Base-by-base conservation (phyloP, 2,888 invertebrate species). In the Helleia helle region DNA sequence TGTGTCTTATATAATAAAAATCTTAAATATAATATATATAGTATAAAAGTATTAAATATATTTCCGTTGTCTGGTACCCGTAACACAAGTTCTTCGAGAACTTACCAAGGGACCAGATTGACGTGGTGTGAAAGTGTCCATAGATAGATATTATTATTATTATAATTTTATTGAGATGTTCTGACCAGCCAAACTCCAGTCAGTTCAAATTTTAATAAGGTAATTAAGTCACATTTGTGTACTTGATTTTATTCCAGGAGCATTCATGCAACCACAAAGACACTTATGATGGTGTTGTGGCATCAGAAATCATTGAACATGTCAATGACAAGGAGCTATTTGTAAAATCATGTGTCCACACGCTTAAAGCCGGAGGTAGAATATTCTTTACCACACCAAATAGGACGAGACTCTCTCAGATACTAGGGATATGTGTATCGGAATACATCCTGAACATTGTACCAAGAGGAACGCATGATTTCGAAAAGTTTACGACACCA, bases 301-400 rank as follows among this genome's bases (percentile, higher is more conserved):
- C 93, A 0, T 96, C 96, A 0, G 97, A 97, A 84, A 92, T 97
- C 0, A 79, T 97, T 44, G 97, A 97, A 68, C 97, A 97, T 76
- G 92, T 97, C 0, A 79, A 86, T 1, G 88, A 95, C 56, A 88
- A 92, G 50, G 86, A 89, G 9, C 52, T 84, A 1, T 94, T 97
- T 64, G 60, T 97, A 0, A 75, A 87, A 38, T 75, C 87, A 2
- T 93, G 93, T 60, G 77, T 90, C 4, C 73, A 87, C 11, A 63
- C 89, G 0, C 65, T 93, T 0, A 93, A 91, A 71, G 90, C 90
- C 0, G 88, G 88, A 0, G 92, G 92, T 1, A 89, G 89, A 1
- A 77, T 92, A 52, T 91, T 92, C 59, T 75, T 92, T 47, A 92
- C 92, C 0, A 91, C 91, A 0, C 73, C 91, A 0, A 91, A 88